A percentile compares a stretch with the other conserved stretches of the same genome.
These are phyloP conservation scores for Eptesicus fuscus DNA, from an alignment of 2,113 vertebrate species.

Conservation along the genomic window DNA sequence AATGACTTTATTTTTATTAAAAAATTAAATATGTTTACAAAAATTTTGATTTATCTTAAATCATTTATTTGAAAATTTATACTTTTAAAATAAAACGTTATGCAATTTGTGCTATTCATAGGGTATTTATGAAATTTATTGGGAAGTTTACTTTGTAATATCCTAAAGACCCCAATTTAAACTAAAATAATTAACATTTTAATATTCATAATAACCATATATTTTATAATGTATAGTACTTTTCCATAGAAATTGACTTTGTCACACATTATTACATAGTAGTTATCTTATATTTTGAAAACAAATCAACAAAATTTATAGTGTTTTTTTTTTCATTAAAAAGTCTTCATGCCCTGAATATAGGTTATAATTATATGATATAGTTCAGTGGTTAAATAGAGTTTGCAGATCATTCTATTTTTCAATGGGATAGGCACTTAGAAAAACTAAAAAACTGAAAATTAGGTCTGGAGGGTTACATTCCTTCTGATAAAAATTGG, in stretches of 20 bases:
- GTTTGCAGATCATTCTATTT: neutral
- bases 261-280: neutral
- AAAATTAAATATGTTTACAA: neutral
- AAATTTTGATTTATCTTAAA: neutral
- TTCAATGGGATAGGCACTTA: neutral
- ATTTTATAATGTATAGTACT: neutral
- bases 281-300: neutral
- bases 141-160: neutral
- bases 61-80: neutral
- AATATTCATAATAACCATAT: neutral
- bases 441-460: neutral
- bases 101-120: neutral
- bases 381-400: neutral
- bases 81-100: neutral
- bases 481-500: neutral
- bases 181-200: neutral
- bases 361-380: neutral
- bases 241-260: neutral
- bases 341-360: neutral
- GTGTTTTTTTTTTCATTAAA: neutral
- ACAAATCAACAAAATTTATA: neutral
- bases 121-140: neutral
- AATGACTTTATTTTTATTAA: slow-evolving; percentile 11
- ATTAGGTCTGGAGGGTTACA: neutral
- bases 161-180: neutral